Percentiles rank a stretch among this genome's conserved stretches.
Evolutionary conservation across 2,888 invertebrate genomes (phyloP).

Genomic region (Hirtodrosophila duncani): DNA sequence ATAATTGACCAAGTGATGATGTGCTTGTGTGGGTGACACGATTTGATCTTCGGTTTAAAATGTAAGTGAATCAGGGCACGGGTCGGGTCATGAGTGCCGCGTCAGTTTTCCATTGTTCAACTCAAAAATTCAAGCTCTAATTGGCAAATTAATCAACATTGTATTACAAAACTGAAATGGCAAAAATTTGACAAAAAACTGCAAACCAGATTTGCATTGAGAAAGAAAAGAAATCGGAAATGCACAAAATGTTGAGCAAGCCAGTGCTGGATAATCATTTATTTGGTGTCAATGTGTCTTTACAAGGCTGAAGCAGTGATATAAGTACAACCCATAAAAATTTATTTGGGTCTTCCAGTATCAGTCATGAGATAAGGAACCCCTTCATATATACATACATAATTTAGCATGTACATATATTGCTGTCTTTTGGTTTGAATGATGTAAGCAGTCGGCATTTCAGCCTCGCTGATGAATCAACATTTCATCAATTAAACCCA

Average conservation of each 20-base stretch:
- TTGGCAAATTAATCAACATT: slow-evolving; percentile 55
- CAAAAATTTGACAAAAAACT: slow-evolving; percentile 7
- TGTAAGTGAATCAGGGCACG: slow-evolving; percentile 7
- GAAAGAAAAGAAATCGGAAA: slow-evolving; percentile 30
- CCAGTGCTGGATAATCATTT: slow-evolving; percentile 24
- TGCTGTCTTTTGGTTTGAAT: neutral
- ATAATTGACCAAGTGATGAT: slow-evolving; percentile 44
- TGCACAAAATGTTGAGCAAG: slow-evolving; percentile 23
- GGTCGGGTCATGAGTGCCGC: slow-evolving; percentile 28
- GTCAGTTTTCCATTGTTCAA: slow-evolving; percentile 30
- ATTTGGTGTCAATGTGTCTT: too few relatives aligned
- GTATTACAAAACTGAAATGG: slow-evolving; percentile 16
- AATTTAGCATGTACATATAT: slow-evolving; percentile 1
- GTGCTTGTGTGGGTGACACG: slow-evolving; percentile 21
- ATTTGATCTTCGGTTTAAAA: neutral
- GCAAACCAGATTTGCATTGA: slow-evolving; percentile 26
- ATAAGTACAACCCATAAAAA: too few relatives aligned
- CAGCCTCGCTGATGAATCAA: slow-evolving; percentile 1
- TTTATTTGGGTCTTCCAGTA: too few relatives aligned
- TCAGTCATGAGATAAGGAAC: slow-evolving; percentile 39
- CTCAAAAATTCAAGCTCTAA: slow-evolving; percentile 51
- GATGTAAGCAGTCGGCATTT: slow-evolving; percentile 31
- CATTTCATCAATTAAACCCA: slow-evolving; percentile 4
- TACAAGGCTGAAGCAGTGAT: too few relatives aligned
- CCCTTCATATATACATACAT: slow-evolving; percentile 2